A percentile compares a stretch with the other conserved stretches of the same genome.
Conservation (phyloP, 2,113 vertebrate genomes). For the Saguinus imperator region DNA sequence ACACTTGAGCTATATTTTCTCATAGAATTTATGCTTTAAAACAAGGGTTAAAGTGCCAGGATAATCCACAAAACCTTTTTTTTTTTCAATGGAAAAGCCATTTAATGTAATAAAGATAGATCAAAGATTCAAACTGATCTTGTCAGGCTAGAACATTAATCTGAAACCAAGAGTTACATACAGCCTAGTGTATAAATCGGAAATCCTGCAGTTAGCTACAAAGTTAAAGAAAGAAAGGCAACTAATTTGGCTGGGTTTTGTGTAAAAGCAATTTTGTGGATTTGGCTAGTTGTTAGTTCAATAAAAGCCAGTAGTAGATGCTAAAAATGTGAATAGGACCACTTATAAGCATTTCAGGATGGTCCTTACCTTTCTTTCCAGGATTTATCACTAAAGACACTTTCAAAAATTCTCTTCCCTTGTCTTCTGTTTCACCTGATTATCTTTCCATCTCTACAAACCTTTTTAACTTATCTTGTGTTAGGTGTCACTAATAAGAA, state of each 20-base stretch:
- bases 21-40: constrained; percentile 38
- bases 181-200: neutral
- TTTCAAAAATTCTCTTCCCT: neutral
- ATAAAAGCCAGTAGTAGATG: neutral
- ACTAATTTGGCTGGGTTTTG: constrained; percentile 4
- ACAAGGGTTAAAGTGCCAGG: constrained; percentile 33
- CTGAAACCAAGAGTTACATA: neutral
- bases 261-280: neutral
- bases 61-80: constrained; percentile 7
- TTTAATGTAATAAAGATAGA: neutral
- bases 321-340: neutral
- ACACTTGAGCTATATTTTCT: neutral
- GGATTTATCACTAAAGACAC: neutral
- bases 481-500: constrained; percentile 41
- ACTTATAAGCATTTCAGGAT: neutral
- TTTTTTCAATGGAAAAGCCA: neutral
- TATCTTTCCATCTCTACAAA: neutral
- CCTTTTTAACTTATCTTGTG: constrained; percentile 39
- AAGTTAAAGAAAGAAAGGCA: neutral
- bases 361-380: neutral
- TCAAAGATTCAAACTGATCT: neutral
- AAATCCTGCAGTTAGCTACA: neutral
- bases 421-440: neutral
- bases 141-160: neutral
- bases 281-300: neutral